Evolutionary conservation across 2,113 vertebrate species (phyloP).

Genomic region (Pluvianellus socialis): DNA sequence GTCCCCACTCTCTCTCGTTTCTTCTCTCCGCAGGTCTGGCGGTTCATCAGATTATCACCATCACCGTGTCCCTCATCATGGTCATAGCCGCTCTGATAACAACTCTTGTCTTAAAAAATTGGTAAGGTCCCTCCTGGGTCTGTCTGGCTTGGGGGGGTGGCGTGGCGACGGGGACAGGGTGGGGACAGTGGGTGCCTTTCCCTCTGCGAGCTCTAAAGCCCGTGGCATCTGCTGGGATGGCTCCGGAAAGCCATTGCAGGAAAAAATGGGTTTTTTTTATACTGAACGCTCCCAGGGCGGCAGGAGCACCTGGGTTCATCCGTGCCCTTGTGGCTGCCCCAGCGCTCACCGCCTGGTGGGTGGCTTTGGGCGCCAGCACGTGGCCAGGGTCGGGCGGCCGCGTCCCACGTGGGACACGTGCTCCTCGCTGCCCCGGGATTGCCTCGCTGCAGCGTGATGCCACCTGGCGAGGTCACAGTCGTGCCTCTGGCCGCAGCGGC

Average conservation of each 20-base stretch:
- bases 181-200: not conserved
- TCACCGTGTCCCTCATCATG: conserved; percentile 99
- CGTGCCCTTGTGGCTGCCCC: not conserved
- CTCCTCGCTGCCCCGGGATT: accelerated
- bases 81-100: conserved; percentile 98
- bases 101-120: conserved; percentile 99
- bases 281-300: not conserved
- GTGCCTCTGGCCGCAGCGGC: accelerated
- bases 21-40: conserved; percentile 88
- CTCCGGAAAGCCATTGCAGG: not conserved
- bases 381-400: not conserved
- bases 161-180: accelerated
- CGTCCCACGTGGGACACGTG: accelerated
- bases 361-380: not conserved
- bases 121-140: conserved; percentile 81
- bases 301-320: accelerated
- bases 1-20: not conserved
- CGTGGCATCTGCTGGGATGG: accelerated
- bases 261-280: not conserved
- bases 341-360: accelerated
- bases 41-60: conserved; percentile 98
- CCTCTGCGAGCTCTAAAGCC: not conserved
- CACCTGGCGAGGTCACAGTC: not conserved
- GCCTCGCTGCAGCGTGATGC: not conserved
- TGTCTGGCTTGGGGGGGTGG: not conserved